Evolutionary conservation across 2,888 invertebrate genomes (phyloP), one percentile per base, ranked within the genome.

Genomic region (Stegophylla sp.): DNA sequence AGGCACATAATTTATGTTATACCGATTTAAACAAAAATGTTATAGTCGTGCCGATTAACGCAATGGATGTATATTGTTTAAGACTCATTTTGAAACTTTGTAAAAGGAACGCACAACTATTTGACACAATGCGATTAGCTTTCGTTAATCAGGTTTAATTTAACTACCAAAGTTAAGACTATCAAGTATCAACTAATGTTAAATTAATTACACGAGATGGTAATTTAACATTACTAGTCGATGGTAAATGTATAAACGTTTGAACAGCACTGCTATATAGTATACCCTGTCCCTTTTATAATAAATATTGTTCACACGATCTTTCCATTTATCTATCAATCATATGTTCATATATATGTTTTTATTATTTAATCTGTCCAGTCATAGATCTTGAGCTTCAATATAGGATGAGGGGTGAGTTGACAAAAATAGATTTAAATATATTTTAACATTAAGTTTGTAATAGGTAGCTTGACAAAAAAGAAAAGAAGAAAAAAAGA

Each of bases 111-210:
- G 56, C 12, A 10, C 23, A 56, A 26, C 43, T 23, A 43, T 56
- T 72, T 59, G 41, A 56, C 56, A 43, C 28, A 28, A 26, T 3
- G 51, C 61, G 28, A 26, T 74, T 73, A 61, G 28, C 34, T 59
- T 66, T 77, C 67, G 77, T 77, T 59, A 77, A 67, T 67, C 77
- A 20, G 28, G 77, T 77, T 77, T 67, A 59, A 67, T 76, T 53
- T 66, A 45, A 59, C 67, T 67, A 76, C 76, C n/a, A 26, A 67
- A 67, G 67, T 73, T 61, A 48, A 28, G 45, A 45, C 73, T 17
- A 61, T 61, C 45, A 61, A 73, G 45, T 61, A 61, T 61, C 45
- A 61, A 73, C 61, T 61, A 61, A 73, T 61, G 59, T 28, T 61
- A 28, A 73, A 73, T 73, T 61, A 73, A 73, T 61, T 73, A 73